Base-by-base conservation (phyloP, 2,113 vertebrate species). In the Ceuthmochares aereus region DNA sequence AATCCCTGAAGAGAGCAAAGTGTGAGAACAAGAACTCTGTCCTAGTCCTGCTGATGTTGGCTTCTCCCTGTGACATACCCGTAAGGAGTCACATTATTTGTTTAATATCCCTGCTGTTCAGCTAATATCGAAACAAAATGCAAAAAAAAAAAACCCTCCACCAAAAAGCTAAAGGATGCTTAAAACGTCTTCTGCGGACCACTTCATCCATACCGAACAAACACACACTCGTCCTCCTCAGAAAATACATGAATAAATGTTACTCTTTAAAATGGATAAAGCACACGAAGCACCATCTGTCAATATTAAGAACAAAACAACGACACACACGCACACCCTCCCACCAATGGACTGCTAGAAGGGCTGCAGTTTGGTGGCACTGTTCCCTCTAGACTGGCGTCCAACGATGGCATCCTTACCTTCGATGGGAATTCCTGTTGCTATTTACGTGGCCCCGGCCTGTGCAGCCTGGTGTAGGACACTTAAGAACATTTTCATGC, bases 401-500 rank as follows among this genome's bases (percentile, higher is more conserved):
- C 90, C 92, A 89, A 81, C 64, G 78, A 97, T 27, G 73, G 88
- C 74, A 72, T 97, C 98, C 99, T 99, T 99, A 99, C 99, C 99
- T 99, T 98, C 99, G 95, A 98, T 99, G 99, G 58, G 99, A 99
- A 98, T 99, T 99, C 99, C 99, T 99, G 99, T 99, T 99, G 99
- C 99, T 99, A 98, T 99, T 99, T 98, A 99, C 99, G 98, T 99
- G 99, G 98, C 99, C 99, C 87, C 99, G 99, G 98, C 99, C 99
- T 95, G 99, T 99, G 99, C 99, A 99, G 99, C 99, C 99, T 81
- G 98, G 99, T 98, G 99, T 99, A 98, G 99, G 99, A 99, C 99
- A 99, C 99, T 99, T 99, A 99, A 99, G 99, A 98, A 99, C 99
- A 99, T 99, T 99, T 98, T 99, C 99, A 98, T 99, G 99, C 99